These are phyloP conservation scores for Melanchra persicariae DNA, from an alignment of 2,888 invertebrate species.

Conservation along the genomic window DNA sequence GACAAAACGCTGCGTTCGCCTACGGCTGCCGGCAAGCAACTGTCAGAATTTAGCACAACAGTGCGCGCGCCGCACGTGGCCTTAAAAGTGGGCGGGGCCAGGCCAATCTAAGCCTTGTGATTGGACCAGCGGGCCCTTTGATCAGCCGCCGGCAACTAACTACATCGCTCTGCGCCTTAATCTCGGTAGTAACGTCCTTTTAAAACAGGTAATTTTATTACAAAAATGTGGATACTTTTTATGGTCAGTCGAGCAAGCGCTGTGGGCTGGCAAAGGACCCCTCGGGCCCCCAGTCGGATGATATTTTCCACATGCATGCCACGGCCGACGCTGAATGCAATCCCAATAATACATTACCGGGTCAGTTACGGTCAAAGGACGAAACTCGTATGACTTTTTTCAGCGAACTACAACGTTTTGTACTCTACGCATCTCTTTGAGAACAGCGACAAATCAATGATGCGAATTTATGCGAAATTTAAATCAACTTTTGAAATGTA, in stretches of 20 bases:
- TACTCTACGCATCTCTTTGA: constrained; percentile 79
- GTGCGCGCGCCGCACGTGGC: constrained; percentile 90
- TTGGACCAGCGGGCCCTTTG: constrained; percentile 85
- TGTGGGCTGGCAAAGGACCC: constrained; percentile 75
- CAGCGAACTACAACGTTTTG: constrained; percentile 76
- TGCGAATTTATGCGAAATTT: constrained; percentile 33
- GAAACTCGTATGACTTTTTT: constrained; percentile 73
- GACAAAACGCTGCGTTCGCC: constrained; percentile 61
- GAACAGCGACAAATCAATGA: constrained; percentile 75
- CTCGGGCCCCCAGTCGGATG: constrained; percentile 66
- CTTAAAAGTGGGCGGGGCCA: constrained; percentile 80
- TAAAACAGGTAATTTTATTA: constrained; percentile 91
- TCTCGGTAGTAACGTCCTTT: constrained; percentile 90
- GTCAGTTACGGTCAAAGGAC: constrained; percentile 84
- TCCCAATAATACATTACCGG: constrained; percentile 81
- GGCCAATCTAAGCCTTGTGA: constrained; percentile 70
- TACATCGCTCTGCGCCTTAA: constrained; percentile 89
- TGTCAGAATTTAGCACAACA: constrained; percentile 78
- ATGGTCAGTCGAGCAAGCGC: constrained; percentile 84
- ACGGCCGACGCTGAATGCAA: constrained; percentile 78
- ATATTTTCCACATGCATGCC: constrained; percentile 79
- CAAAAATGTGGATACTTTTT: constrained; percentile 88
- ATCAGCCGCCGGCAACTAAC: constrained; percentile 89
- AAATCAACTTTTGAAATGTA: constrained; percentile 29
- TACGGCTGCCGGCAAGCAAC: constrained; percentile 76